Base-by-base conservation (phyloP, 2,888 invertebrate genomes). In the Sialis lutaria region DNA sequence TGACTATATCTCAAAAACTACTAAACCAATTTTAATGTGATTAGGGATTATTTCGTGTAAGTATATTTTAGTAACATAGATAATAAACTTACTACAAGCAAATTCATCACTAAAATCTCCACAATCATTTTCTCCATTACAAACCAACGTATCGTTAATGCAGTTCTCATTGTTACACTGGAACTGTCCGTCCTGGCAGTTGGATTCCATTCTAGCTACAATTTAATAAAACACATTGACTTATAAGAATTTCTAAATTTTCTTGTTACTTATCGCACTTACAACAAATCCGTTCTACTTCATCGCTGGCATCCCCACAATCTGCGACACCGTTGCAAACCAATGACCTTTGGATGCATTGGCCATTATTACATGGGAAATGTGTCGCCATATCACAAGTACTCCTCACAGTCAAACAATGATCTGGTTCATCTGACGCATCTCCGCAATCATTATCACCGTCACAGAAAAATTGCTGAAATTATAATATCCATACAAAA, bases 101-200 rank as follows among this genome's bases (percentile, higher is more conserved):
- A 65, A 72, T 58, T 75, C 74, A 63, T 75, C 74, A 53, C 73
- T 73, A 62, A 65, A 77, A 66, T 80, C 79, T 31, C 79, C 82
- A 64, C 88, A 88, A 61, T 79, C 73, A 60, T 83, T 75, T 54
- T 67, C 68, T 10, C 82, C 81, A 68, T 90, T 77, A 62, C 90
- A 90, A 4, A 83, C 64, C 52, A 75, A 63, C 39, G 66, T 65
- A 40, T 67, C 70, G 54, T 77, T 70, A 52, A 89, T 76, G 64
- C 90, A 91, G 2, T 78, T 77, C 7, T 75, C 75, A 60, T 82
- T 82, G 50, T 69, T 71, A 67, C 86, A 87, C 55, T 71, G 70
- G 67, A 79, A 83, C 63, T 72, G 66, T 42, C 67, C 72, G 40
- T 45, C 35, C 2, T 10, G 13, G 8, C 12, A 22, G 10, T 46